These are phyloP conservation scores for Leguminivora glycinivorella DNA, from an alignment of 1,140 invertebrate species.

Conservation along the genomic window DNA sequence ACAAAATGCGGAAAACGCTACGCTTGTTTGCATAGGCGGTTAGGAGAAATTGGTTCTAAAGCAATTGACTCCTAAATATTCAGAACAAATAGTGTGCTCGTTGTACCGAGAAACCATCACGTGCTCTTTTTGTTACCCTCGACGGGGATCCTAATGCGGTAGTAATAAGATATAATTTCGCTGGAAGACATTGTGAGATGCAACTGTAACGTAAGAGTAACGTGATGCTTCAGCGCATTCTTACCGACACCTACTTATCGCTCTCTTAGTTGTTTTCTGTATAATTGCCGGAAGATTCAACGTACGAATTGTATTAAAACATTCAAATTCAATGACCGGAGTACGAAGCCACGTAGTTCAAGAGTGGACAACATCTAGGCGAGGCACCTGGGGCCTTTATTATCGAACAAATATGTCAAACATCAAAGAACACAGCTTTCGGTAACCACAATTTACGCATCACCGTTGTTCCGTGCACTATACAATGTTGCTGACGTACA, in stretches of 20 bases:
- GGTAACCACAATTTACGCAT: no score
- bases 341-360: no score
- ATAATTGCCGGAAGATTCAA: background rate
- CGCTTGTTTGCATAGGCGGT: conserved; percentile 35
- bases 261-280: background rate
- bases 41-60: conserved; percentile 45
- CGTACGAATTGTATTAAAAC: background rate
- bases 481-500: no score
- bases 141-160: background rate
- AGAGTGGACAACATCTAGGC: no score
- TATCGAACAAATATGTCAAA: no score
- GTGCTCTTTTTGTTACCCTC: background rate
- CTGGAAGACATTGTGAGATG: background rate
- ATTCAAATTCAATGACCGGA: background rate
- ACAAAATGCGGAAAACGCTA: conserved; percentile 3
- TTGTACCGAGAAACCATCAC: conserved; percentile 45
- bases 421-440: no score
- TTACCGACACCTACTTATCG: background rate
- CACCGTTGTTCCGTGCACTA: no score
- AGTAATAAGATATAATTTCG: background rate
- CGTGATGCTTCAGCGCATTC: conserved; percentile 2
- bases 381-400: no score
- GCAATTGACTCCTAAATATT: conserved; percentile 43
- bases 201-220: conserved; percentile 4
- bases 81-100: conserved; percentile 51